phyloP scores from a whole-genome alignment of 2,113 vertebrate species.

The Aplodontia rufa region DNA sequence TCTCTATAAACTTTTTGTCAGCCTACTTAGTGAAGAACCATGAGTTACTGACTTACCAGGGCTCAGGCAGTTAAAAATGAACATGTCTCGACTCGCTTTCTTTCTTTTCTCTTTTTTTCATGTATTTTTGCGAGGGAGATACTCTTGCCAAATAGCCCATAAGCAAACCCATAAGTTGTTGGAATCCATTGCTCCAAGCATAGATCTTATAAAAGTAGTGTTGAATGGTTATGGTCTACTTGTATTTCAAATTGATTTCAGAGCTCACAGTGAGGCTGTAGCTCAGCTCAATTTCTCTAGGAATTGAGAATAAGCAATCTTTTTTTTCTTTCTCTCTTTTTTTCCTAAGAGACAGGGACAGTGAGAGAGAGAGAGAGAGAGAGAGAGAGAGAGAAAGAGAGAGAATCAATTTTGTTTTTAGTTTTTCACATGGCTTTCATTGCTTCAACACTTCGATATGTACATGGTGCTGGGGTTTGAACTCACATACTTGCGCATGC shows the following conservation, averaged over 20 bases:
- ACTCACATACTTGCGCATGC: too few relatives aligned
- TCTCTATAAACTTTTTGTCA: background rate
- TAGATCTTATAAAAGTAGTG: background rate
- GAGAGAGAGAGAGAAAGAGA: too few relatives aligned
- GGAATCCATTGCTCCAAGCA: background rate
- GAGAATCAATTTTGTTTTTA: too few relatives aligned
- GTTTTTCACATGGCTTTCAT: too few relatives aligned
- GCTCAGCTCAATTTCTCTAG: background rate
- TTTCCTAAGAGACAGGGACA: too few relatives aligned
- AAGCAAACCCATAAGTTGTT: background rate
- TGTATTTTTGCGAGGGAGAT: background rate
- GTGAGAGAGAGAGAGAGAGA: too few relatives aligned
- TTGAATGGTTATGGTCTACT: background rate
- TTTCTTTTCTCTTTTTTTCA: background rate
- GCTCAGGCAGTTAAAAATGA: background rate
- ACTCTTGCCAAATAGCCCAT: background rate
- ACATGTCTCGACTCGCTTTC: background rate
- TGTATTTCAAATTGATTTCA: background rate
- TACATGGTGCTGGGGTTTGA: too few relatives aligned
- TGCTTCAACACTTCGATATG: too few relatives aligned
- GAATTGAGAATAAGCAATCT: background rate
- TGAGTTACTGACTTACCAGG: background rate
- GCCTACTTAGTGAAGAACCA: background rate
- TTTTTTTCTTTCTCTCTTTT: too few relatives aligned
- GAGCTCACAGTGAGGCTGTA: background rate